Evolutionary conservation across 2,888 invertebrate species (phyloP).

Genomic region (Tholera decimalis): DNA sequence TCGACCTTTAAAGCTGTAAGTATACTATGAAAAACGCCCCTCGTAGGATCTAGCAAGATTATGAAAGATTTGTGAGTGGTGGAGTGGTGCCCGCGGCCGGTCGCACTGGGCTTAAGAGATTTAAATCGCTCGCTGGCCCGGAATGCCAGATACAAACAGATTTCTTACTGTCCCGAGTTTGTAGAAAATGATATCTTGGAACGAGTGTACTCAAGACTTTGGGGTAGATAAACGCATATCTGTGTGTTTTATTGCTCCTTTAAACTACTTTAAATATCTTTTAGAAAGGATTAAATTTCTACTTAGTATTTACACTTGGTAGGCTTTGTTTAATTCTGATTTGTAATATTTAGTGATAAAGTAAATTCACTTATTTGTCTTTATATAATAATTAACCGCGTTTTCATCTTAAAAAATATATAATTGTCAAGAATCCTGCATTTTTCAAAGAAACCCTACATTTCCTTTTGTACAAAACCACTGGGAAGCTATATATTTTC

Average conservation of each 20-base stretch:
- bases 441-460: background rate
- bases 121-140: constrained; percentile 90
- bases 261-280: constrained; percentile 51
- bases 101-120: constrained; percentile 90
- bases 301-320: constrained; percentile 1
- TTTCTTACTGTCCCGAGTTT: constrained; percentile 83
- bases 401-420: too few species aligned
- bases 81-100: constrained; percentile 85
- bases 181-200: constrained; percentile 76
- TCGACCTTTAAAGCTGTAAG: constrained; percentile 73
- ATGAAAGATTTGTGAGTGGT: constrained; percentile 91
- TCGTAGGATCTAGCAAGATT: constrained; percentile 87
- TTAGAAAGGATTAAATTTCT: constrained; percentile 32
- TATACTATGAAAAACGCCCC: constrained; percentile 88
- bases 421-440: too few species aligned
- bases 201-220: constrained; percentile 68
- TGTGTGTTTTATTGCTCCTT: constrained; percentile 66
- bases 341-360: background rate
- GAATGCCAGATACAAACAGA: constrained; percentile 90
- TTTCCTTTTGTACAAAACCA: constrained; percentile 1
- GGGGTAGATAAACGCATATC: constrained; percentile 69
- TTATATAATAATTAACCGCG: too few species aligned
- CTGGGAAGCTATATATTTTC: constrained; percentile 31
- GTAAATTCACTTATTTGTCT: background rate
- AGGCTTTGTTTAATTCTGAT: background rate